These are phyloP conservation scores for Meghimatium bilineatum DNA, from an alignment of 2,888 invertebrate genomes.

Conservation along the genomic window DNA sequence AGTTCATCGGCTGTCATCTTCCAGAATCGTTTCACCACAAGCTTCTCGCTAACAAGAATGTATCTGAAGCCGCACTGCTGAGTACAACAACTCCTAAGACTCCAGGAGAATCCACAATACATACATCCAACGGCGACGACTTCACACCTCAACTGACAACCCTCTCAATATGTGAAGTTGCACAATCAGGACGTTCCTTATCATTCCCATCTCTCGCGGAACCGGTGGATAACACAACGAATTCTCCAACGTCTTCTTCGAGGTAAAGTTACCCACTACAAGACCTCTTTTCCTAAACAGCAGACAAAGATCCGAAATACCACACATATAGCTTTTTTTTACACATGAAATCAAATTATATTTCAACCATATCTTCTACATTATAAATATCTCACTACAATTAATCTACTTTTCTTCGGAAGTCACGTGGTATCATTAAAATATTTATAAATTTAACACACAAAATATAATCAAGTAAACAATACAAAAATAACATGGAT, in stretches of 20 bases:
- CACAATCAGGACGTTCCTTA: constrained; percentile 3
- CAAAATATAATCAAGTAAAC: too few species aligned
- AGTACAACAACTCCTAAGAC: background rate
- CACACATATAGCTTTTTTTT: background rate
- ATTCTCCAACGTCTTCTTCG: background rate
- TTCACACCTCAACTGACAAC: background rate
- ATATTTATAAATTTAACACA: too few species aligned
- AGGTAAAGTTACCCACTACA: background rate
- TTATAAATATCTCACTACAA: too few species aligned
- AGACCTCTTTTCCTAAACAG: background rate
- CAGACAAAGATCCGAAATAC: background rate
- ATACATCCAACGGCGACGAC: background rate
- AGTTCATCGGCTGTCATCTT: constrained; percentile 36
- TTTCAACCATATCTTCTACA: too few species aligned
- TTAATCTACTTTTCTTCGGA: too few species aligned
- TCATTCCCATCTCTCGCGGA: constrained; percentile 31
- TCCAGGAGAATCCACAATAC: background rate
- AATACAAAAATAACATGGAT: too few species aligned
- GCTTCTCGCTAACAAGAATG: background rate
- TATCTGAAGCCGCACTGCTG: background rate
- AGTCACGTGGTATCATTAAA: too few species aligned
- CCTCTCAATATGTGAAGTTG: background rate
- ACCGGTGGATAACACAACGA: background rate
- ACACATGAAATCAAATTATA: too few species aligned
- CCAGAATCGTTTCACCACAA: constrained; percentile 31